phyloP scores from a whole-genome alignment of 1,140 invertebrate species.

The Cyrtorhinus lividipennis region DNA sequence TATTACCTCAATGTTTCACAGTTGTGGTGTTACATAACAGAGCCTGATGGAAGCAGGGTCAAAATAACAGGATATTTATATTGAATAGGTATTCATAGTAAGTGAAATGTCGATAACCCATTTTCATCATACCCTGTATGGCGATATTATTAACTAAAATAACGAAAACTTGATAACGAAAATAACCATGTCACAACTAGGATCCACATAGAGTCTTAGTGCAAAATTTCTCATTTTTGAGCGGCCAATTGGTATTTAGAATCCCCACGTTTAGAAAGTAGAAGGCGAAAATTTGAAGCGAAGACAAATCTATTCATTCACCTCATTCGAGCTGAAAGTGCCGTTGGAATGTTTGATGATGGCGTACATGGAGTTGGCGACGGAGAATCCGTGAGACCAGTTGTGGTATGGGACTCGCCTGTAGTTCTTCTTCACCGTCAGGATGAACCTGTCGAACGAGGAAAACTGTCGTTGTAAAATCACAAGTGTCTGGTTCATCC shows the following conservation, averaged over 20 bases:
- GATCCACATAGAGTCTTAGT: not conserved
- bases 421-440: conserved; percentile 75
- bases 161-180: too few relatives aligned
- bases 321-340: conserved; percentile 44
- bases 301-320: conserved; percentile 23
- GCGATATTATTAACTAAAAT: too few relatives aligned
- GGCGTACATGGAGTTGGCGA: conserved; percentile 67
- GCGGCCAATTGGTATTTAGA: too few relatives aligned
- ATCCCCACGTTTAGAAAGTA: not conserved
- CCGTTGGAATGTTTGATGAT: conserved; percentile 46
- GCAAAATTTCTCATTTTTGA: not conserved
- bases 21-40: too few relatives aligned
- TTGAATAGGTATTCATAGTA: too few relatives aligned
- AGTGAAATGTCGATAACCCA: too few relatives aligned
- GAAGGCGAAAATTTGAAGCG: not conserved
- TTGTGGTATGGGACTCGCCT: conserved; percentile 69
- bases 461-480: too few relatives aligned
- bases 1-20: too few relatives aligned
- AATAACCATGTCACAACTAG: not conserved
- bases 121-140: too few relatives aligned
- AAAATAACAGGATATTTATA: too few relatives aligned
- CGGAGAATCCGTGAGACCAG: conserved; percentile 72
- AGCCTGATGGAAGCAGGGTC: too few relatives aligned
- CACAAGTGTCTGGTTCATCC: too few relatives aligned
- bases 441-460: conserved; percentile 46